These are phyloP conservation scores for Malurus cyaneus DNA, from an alignment of 2,113 vertebrate genomes.

Conservation along the genomic window DNA sequence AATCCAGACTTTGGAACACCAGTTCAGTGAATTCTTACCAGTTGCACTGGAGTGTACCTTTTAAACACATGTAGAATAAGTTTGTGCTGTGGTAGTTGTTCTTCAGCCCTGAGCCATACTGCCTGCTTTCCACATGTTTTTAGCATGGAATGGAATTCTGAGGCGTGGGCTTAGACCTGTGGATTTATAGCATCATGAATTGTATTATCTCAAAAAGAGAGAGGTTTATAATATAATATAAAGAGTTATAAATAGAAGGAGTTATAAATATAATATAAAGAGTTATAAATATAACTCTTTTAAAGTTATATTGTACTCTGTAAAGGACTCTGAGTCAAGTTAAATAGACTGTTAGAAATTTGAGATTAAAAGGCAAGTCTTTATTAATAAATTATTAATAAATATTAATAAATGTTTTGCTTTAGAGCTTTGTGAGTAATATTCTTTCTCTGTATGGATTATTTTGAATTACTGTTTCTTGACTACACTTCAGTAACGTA, in stretches of 20 bases:
- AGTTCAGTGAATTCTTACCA: background rate
- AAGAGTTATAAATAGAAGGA: no score
- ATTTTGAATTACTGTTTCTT: background rate
- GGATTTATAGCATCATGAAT: background rate
- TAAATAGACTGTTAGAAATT: background rate
- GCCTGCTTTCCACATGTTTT: background rate
- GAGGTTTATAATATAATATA: no score
- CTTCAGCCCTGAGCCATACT: background rate
- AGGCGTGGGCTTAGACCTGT: background rate
- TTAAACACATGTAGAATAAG: background rate
- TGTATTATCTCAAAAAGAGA: background rate
- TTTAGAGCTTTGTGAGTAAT: background rate
- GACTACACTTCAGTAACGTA: background rate
- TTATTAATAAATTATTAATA: background rate
- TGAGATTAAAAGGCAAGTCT: background rate
- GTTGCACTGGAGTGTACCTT: fast-evolving
- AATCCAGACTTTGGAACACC: background rate
- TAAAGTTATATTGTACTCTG: background rate
- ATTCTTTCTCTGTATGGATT: background rate
- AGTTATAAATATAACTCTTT: no score
- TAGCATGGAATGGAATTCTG: background rate
- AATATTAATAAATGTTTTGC: background rate
- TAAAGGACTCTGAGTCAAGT: background rate
- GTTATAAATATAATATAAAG: no score
- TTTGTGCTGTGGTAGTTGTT: background rate